Conservation (phyloP, 2,113 vertebrate genomes). For the Brachyistius frenatus region DNA sequence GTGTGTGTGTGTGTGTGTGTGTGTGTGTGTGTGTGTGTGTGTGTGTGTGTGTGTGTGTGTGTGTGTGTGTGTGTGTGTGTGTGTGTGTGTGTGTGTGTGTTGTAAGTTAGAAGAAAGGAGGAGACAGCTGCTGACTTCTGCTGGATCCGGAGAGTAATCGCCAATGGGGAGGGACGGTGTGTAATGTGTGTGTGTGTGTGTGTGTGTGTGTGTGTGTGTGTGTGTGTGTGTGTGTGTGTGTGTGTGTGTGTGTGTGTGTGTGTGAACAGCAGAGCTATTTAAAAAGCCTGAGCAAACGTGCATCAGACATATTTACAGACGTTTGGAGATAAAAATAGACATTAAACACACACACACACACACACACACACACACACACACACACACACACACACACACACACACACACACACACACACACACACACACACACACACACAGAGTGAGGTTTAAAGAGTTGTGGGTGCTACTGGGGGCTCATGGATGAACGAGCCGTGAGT, state of each 20-base stretch:
- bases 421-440: not conserved
- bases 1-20: conserved; percentile 42
- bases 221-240: not conserved
- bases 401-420: conserved; percentile 8
- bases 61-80: conserved; percentile 19
- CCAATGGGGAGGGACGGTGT: conserved; percentile 25
- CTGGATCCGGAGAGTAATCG: conserved; percentile 44
- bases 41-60: conserved; percentile 40
- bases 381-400: conserved; percentile 8
- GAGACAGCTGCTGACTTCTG: conserved; percentile 72
- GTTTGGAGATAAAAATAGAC: conserved; percentile 58
- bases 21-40: conserved; percentile 27
- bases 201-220: not conserved
- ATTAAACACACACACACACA: conserved; percentile 21
- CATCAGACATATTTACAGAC: conserved; percentile 43
- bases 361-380: conserved; percentile 9
- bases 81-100: conserved; percentile 41
- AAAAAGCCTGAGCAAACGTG: conserved; percentile 53
- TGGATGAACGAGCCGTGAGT: conserved; percentile 63
- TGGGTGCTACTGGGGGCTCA: conserved; percentile 29
- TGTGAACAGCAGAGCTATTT: conserved; percentile 46
- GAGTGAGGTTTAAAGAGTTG: not conserved
- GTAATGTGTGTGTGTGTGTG: not conserved
- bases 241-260: conserved; percentile 12
- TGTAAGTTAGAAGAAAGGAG: conserved; percentile 57